A percentile compares a stretch with the other conserved stretches of the same genome.
Evolutionary conservation across 2,113 vertebrate species (phyloP).

Genomic region (Recurvirostra avosetta): DNA sequence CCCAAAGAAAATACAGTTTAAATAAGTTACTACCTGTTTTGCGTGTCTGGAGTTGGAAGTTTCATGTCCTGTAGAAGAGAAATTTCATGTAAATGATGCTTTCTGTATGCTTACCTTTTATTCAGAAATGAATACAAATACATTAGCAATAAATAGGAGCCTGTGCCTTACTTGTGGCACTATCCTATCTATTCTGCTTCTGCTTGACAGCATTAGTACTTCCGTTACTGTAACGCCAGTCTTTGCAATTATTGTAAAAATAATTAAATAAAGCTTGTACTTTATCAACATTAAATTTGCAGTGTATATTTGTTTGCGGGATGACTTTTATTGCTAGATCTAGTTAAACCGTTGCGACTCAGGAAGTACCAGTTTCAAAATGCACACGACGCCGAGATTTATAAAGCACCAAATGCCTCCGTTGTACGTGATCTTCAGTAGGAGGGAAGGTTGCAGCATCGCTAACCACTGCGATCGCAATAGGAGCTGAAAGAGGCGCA

Average conservation of each 20-base stretch:
- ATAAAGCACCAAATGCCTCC: fast-evolving
- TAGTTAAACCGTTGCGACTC: fast-evolving
- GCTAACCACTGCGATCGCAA: fast-evolving
- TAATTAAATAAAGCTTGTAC: neutral
- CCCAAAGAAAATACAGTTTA: neutral
- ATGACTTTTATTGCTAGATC: neutral
- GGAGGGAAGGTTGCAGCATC: neutral
- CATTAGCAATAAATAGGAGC: neutral
- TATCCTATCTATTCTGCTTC: neutral
- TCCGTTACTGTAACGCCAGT: neutral
- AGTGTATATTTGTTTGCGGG: neutral
- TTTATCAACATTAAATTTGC: neutral
- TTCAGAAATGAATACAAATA: neutral
- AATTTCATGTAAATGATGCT: neutral
- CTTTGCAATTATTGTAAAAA: neutral
- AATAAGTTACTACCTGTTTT: neutral
- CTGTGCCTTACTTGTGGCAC: neutral
- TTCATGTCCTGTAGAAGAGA: neutral
- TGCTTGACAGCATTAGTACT: neutral
- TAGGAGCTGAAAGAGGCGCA: neutral
- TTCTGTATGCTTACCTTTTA: constrained; percentile 24
- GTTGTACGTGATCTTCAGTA: fast-evolving
- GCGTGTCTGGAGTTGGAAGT: neutral
- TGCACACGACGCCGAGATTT: fast-evolving
- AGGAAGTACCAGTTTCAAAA: neutral